A percentile compares a stretch with the other conserved stretches of the same genome.
Conservation (phyloP, 2,888 invertebrate genomes). For the Apodemia hepburni region DNA sequence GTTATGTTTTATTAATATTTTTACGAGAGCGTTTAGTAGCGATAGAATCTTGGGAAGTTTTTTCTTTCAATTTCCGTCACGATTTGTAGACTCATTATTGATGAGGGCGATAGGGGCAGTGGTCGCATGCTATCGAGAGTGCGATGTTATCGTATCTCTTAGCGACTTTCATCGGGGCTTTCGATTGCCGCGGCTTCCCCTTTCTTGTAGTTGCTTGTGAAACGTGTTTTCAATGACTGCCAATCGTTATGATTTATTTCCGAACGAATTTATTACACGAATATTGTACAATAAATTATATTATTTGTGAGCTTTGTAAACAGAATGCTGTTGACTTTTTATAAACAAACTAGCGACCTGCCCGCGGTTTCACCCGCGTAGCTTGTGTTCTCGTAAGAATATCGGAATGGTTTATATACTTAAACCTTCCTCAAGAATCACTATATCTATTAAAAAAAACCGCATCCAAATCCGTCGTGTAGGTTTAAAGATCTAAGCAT, state of each 20-base stretch:
- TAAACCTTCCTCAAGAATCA: too few species aligned
- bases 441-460: too few species aligned
- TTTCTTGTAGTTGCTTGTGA: slow-evolving; percentile 49
- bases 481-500: too few species aligned
- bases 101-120: slow-evolving; percentile 78
- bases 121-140: slow-evolving; percentile 65
- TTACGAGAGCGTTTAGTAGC: slow-evolving; percentile 79
- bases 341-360: too few species aligned
- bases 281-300: slow-evolving; percentile 46
- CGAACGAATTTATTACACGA: slow-evolving; percentile 46
- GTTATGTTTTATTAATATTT: slow-evolving; percentile 81
- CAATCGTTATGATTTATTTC: slow-evolving; percentile 63
- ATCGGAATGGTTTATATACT: too few species aligned
- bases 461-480: too few species aligned
- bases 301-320: slow-evolving; percentile 25
- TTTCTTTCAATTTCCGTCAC: slow-evolving; percentile 80
- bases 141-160: slow-evolving; percentile 72
- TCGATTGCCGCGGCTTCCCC: slow-evolving; percentile 55
- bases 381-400: too few species aligned
- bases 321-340: too few species aligned
- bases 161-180: slow-evolving; percentile 74
- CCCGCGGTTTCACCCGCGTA: too few species aligned
- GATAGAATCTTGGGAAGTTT: slow-evolving; percentile 77
- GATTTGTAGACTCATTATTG: slow-evolving; percentile 78
- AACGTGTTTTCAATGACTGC: slow-evolving; percentile 64